phyloP scores from a whole-genome alignment of 2,888 invertebrate species.

The Eledona agricola region DNA sequence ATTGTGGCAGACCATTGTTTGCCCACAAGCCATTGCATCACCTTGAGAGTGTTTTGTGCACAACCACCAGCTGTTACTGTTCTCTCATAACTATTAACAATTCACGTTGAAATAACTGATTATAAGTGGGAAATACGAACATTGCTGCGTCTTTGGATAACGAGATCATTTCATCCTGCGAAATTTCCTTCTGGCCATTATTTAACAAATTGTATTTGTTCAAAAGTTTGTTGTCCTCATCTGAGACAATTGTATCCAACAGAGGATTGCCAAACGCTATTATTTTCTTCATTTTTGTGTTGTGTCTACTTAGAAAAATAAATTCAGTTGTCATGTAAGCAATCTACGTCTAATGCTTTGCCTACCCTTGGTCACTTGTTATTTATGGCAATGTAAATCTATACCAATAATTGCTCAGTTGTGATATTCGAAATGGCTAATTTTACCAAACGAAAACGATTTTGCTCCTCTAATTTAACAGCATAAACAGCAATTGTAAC shows the following conservation, averaged over 20 bases:
- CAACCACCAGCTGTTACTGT: conserved; percentile 61
- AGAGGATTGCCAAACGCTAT: conserved; percentile 63
- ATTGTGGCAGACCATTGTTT: conserved; percentile 54
- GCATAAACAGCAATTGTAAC: no score
- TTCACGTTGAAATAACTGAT: conserved; percentile 50
- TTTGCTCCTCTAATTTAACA: no score
- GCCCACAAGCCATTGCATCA: conserved; percentile 60
- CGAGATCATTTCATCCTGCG: conserved; percentile 48
- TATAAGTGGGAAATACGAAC: no score
- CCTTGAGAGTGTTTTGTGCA: conserved; percentile 64
- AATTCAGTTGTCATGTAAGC: no score
- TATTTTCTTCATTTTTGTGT: conserved; percentile 37
- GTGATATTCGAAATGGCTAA: no score
- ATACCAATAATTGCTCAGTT: no score
- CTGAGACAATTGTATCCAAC: conserved; percentile 58
- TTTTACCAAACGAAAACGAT: no score
- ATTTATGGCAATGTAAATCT: no score
- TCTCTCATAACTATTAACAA: conserved; percentile 48
- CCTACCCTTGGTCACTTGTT: no score
- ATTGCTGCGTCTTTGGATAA: conserved; percentile 53
- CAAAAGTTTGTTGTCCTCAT: conserved; percentile 51
- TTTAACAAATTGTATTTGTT: conserved; percentile 57
- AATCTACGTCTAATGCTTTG: no score
- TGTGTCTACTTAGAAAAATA: neutral
- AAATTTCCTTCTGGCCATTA: conserved; percentile 60